Base-by-base conservation (phyloP, 2,888 invertebrate genomes). In the Chaitophorus viminalis region DNA sequence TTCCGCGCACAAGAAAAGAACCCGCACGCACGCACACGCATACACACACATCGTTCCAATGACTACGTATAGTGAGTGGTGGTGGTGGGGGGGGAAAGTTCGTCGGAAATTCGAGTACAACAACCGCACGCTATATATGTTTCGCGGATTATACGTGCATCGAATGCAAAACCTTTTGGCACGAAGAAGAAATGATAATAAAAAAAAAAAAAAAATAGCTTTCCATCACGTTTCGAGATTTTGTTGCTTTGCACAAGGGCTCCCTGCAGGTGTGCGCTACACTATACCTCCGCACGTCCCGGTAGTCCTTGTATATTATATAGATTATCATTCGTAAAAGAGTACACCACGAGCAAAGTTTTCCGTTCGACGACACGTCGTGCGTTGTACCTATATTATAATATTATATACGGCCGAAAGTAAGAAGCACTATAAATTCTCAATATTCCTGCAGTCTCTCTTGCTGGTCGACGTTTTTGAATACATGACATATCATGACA, bases 41-140 rank as follows among this genome's bases (percentile, higher is more conserved):
- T 9, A 9, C 11, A 1, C 11, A 46, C 29, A 18, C 68, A 68
- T 29, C 33, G 70, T 31, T 4, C 65, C n/a, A 29, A 65, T 21
- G 72, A 33, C 70, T 31, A 17, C 52, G 52, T 5, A 2, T 11
- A 29, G 8, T 29, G n/a, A 11, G 29, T 3, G 60, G 36, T 75
- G 75, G 14, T n/a, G n/a, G n/a, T n/a, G n/a, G n/a, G n/a, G n/a
- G n/a, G n/a, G n/a, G n/a, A n/a, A n/a, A n/a, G n/a, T n/a, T n/a
- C n/a, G n/a, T 39, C 29, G 75, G 83, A 75, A 83, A 83, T 36
- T 83, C 75, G 60, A 83, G 83, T 60, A 75, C 21, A 75, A 60
- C 75, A 36, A 75, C 83, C 60, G 31, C 60, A 75, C 60, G 39
- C 54, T 21, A 39, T 75, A 29, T 81, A 60, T 39, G 36, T 36